Evolutionary conservation across 2,888 invertebrate genomes (phyloP).

Genomic region (Trichopoda pennipes): DNA sequence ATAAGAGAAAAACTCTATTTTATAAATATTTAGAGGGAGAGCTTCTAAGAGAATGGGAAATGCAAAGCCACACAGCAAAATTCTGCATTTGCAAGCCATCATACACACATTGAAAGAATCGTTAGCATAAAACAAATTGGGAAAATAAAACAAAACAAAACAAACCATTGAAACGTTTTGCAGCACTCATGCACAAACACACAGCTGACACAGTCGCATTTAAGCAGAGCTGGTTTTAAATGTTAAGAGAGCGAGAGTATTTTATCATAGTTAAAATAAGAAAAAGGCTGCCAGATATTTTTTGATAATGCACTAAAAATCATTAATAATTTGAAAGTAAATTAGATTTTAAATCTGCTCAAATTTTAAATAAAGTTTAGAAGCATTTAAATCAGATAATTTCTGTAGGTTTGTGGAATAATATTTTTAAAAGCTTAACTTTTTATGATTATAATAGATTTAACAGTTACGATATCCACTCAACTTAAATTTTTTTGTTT

Average conservation of each 20-base stretch:
- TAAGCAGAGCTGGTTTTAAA: neutral
- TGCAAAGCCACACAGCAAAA: constrained; percentile 48
- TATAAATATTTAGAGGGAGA: neutral
- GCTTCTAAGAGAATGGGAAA: constrained; percentile 42
- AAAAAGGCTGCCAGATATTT: constrained; percentile 8
- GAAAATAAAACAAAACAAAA: constrained; percentile 18
- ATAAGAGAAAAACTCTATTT: constrained; percentile 18
- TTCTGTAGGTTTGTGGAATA: too few relatives aligned
- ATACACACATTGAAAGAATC: constrained; percentile 5
- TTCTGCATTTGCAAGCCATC: constrained; percentile 61
- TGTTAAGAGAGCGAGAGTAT: constrained; percentile 7
- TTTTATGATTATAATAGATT: too few relatives aligned
- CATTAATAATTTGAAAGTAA: too few relatives aligned
- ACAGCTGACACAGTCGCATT: constrained; percentile 26
- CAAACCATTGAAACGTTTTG: constrained; percentile 37
- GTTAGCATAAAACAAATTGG: constrained; percentile 25
- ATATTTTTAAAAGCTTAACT: too few relatives aligned
- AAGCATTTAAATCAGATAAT: too few relatives aligned
- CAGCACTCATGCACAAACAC: constrained; percentile 3
- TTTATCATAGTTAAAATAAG: neutral
- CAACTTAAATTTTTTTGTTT: too few relatives aligned
- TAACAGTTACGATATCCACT: too few relatives aligned
- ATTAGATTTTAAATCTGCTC: too few relatives aligned
- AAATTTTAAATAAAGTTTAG: too few relatives aligned
- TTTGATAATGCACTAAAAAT: neutral